These are phyloP conservation scores for Fistularia commersonii DNA, from an alignment of 2,797 vertebrate species.

Conservation along the genomic window DNA sequence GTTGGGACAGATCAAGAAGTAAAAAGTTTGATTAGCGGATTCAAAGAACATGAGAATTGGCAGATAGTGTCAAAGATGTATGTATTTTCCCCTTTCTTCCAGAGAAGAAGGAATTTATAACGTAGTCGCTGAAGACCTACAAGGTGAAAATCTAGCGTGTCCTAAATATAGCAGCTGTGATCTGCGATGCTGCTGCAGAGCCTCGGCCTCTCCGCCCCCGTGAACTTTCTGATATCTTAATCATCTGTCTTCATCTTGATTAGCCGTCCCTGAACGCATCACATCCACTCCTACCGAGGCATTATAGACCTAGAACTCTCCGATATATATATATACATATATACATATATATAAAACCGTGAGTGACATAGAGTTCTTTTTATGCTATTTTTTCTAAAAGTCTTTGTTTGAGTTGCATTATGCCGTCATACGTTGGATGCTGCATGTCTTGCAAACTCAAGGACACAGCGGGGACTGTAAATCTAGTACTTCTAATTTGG, in stretches of 20 bases:
- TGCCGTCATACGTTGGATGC: not conserved
- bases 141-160: slow-evolving; percentile 28
- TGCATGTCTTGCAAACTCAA: slow-evolving; percentile 4
- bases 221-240: slow-evolving; percentile 35
- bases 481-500: slow-evolving; percentile 11
- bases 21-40: too few species aligned
- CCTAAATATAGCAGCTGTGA: slow-evolving; percentile 55
- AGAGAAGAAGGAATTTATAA: slow-evolving; percentile 11
- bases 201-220: slow-evolving; percentile 29
- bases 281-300: slow-evolving; percentile 1
- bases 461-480: not conserved
- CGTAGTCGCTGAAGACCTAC: slow-evolving; percentile 33
- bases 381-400: too few species aligned
- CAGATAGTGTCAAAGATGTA: not conserved
- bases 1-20: too few species aligned
- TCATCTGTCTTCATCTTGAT: slow-evolving; percentile 32
- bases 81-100: slow-evolving; percentile 1
- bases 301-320: too few species aligned
- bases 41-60: too few species aligned
- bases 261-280: slow-evolving; percentile 9
- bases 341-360: too few species aligned
- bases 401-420: too few species aligned
- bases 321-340: too few species aligned
- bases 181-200: slow-evolving; percentile 40
- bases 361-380: too few species aligned